phyloP scores from a whole-genome alignment of 2,113 vertebrate species.

The Paracanthobrama guichenoti region DNA sequence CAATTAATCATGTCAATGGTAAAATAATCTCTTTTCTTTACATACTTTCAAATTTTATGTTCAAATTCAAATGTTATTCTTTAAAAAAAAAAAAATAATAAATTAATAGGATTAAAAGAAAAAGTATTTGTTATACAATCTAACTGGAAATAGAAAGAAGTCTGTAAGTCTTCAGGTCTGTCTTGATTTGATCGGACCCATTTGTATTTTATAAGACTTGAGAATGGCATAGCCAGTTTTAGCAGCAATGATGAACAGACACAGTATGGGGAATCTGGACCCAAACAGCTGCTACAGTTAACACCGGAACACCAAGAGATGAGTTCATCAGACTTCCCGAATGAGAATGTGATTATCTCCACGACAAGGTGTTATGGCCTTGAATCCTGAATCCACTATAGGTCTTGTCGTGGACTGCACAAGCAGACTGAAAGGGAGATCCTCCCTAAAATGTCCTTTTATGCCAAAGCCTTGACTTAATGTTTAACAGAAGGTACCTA shows the following conservation, averaged over 20 bases:
- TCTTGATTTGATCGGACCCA: neutral
- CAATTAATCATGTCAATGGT: slow-evolving; percentile 51
- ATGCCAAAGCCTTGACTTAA: slow-evolving; percentile 16
- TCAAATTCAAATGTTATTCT: slow-evolving; percentile 56
- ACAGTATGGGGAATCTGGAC: slow-evolving; percentile 35
- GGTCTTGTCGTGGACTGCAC: neutral
- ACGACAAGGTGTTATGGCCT: neutral
- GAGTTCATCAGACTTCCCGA: slow-evolving; percentile 1
- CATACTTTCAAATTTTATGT: slow-evolving; percentile 58
- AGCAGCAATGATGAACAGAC: slow-evolving; percentile 35
- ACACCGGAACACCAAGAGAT: neutral
- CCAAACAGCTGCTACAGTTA: slow-evolving; percentile 15
- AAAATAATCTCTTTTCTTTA: slow-evolving; percentile 57
- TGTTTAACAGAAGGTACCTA: slow-evolving; percentile 63
- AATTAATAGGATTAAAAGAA: slow-evolving; percentile 61
- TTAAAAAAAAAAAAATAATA: slow-evolving; percentile 54
- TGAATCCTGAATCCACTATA: neutral
- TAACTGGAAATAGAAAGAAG: slow-evolving; percentile 11
- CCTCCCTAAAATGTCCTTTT: neutral
- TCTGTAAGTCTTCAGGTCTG: slow-evolving; percentile 32
- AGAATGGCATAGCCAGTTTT: slow-evolving; percentile 29
- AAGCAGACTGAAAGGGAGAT: neutral
- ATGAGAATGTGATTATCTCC: slow-evolving; percentile 6
- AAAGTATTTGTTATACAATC: slow-evolving; percentile 46
- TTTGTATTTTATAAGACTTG: slow-evolving; percentile 21